These are phyloP conservation scores for Drosophila truncata DNA, from an alignment of 1,140 invertebrate genomes.

Conservation along the genomic window DNA sequence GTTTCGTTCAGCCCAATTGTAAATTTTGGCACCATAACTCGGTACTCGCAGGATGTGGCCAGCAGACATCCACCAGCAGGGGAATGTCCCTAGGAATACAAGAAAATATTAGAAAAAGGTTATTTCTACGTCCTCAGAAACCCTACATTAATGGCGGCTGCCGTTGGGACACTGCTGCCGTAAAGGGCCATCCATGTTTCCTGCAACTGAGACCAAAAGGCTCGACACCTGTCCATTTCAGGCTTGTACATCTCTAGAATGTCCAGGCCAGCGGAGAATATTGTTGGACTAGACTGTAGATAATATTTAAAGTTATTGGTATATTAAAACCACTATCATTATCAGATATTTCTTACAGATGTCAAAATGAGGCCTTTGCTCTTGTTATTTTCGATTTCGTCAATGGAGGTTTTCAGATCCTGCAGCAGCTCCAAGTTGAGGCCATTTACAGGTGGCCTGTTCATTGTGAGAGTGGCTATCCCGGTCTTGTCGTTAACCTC, in stretches of 20 bases:
- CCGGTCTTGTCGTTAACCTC: slow-evolving; percentile 88
- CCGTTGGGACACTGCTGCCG: slow-evolving; percentile 89
- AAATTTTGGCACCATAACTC: slow-evolving; percentile 91
- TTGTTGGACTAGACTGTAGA: slow-evolving; percentile 88
- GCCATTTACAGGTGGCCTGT: slow-evolving; percentile 92
- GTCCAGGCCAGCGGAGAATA: slow-evolving; percentile 94
- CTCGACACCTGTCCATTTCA: slow-evolving; percentile 88
- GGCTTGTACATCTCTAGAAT: slow-evolving; percentile 95
- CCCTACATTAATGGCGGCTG: slow-evolving; percentile 93
- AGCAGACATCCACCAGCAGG: slow-evolving; percentile 94
- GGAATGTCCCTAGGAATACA: slow-evolving; percentile 88
- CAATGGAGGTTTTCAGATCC: slow-evolving; percentile 88
- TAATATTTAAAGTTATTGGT: neutral
- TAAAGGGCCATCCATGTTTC: slow-evolving; percentile 93
- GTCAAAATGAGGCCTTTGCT: slow-evolving; percentile 92
- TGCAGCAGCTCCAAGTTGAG: slow-evolving; percentile 91
- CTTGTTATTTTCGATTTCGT: slow-evolving; percentile 89
- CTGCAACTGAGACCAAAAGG: slow-evolving; percentile 92
- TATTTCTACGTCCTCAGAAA: neutral
- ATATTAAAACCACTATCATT: neutral
- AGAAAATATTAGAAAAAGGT: neutral
- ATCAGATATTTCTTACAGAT: slow-evolving; percentile 87
- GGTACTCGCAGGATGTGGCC: slow-evolving; percentile 92
- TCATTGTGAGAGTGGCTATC: slow-evolving; percentile 90
- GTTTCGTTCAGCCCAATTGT: slow-evolving; percentile 94